Percentiles rank a stretch among this genome's conserved stretches.
phyloP scores from a whole-genome alignment of 2,888 invertebrate genomes.

The Invenusta paracnida region DNA sequence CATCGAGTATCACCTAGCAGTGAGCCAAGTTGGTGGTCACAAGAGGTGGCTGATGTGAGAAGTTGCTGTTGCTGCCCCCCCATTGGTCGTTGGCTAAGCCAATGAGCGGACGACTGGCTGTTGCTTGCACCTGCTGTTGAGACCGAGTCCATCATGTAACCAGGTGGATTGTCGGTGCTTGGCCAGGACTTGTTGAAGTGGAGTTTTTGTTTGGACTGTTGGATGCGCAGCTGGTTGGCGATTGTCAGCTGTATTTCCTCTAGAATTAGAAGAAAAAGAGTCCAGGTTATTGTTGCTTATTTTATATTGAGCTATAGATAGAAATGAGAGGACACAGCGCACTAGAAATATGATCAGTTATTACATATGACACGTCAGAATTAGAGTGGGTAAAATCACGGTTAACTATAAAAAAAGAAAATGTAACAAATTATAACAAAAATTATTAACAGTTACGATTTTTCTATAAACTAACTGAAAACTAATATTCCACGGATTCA shows the following conservation, averaged over 20 bases:
- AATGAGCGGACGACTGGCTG: neutral
- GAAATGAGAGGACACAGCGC: too few relatives aligned
- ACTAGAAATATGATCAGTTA: too few relatives aligned
- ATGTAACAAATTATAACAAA: too few relatives aligned
- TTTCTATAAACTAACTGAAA: too few relatives aligned
- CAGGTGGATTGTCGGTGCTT: slow-evolving; percentile 4
- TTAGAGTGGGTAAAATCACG: too few relatives aligned
- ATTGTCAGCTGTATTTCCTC: slow-evolving; percentile 8
- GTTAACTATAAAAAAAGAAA: too few relatives aligned
- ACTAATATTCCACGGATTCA: too few relatives aligned
- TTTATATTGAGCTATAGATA: too few relatives aligned
- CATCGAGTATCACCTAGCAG: slow-evolving; percentile 7
- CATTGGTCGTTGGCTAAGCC: neutral
- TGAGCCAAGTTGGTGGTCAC: neutral
- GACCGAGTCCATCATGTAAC: neutral
- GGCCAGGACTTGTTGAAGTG: slow-evolving; percentile 24
- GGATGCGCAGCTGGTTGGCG: neutral
- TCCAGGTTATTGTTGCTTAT: too few relatives aligned
- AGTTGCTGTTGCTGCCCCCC: slow-evolving; percentile 1
- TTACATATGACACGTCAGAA: too few relatives aligned
- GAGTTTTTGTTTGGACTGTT: neutral
- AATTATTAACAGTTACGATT: too few relatives aligned
- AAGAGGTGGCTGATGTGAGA: neutral
- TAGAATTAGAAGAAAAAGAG: neutral
- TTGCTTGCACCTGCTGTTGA: neutral